Evolutionary conservation across 2,797 vertebrate species (phyloP).

Genomic region (Thamnophis elegans): DNA sequence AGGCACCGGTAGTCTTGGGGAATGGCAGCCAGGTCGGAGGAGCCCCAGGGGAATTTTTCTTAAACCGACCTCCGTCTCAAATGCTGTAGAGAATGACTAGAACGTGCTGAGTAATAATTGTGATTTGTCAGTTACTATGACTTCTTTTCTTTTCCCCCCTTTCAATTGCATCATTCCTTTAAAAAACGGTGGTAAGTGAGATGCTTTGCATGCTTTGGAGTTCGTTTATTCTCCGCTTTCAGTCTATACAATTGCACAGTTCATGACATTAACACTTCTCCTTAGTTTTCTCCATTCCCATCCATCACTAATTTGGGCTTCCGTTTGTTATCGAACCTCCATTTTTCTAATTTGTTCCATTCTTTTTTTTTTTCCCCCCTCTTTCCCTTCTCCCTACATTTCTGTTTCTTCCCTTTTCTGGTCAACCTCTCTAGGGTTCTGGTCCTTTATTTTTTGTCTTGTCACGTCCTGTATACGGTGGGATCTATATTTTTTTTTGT

Average conservation of each 20-base stretch:
- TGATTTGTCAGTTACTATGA: slow-evolving; percentile 88
- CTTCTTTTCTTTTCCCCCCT: slow-evolving; percentile 85
- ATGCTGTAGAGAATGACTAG: slow-evolving; percentile 25
- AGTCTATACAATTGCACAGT: slow-evolving; percentile 82
- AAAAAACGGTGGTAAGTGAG: slow-evolving; percentile 96
- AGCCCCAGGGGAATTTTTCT: slow-evolving; percentile 3
- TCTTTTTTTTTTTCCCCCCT: background rate
- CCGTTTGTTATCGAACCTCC: slow-evolving; percentile 76
- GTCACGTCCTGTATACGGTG: slow-evolving; percentile 54
- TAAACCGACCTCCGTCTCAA: background rate
- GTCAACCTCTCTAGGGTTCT: slow-evolving; percentile 63
- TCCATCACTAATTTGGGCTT: slow-evolving; percentile 83
- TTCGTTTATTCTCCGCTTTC: slow-evolving; percentile 86
- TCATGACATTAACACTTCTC: slow-evolving; percentile 76
- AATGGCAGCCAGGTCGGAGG: background rate
- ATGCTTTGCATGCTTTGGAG: slow-evolving; percentile 91
- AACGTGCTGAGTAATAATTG: slow-evolving; percentile 66
- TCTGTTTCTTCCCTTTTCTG: slow-evolving; percentile 65
- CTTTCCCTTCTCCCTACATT: slow-evolving; percentile 57
- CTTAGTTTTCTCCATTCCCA: slow-evolving; percentile 77
- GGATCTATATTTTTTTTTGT: slow-evolving; percentile 39
- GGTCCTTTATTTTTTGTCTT: slow-evolving; percentile 53
- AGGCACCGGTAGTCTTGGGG: background rate
- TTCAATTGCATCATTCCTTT: slow-evolving; percentile 92
- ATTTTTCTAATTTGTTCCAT: slow-evolving; percentile 69